Evolutionary conservation across 2,888 invertebrate species (phyloP).

Genomic region (Drosophila niveifrons): DNA sequence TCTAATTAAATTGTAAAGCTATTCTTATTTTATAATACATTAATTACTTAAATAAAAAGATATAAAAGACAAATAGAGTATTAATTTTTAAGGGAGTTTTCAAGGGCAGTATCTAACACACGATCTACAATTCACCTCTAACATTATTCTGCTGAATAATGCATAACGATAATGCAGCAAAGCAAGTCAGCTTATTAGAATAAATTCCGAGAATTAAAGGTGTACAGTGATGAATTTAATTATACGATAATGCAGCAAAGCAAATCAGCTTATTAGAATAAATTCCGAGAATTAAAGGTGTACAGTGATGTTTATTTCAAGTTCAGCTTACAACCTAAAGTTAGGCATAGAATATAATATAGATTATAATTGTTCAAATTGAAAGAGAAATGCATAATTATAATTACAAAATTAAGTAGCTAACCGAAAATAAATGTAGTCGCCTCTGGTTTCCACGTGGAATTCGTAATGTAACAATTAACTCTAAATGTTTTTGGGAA

Average conservation of each 20-base stretch:
- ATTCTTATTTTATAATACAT: not conserved
- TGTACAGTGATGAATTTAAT: constrained; percentile 6
- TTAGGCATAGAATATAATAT: constrained; percentile 40
- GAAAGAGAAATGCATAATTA: constrained; percentile 6
- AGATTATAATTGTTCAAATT: constrained; percentile 45
- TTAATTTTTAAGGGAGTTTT: not conserved
- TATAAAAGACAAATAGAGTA: not conserved
- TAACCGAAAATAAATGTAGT: constrained; percentile 1
- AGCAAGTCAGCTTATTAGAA: not conserved
- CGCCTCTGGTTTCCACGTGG: not conserved
- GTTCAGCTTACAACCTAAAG: constrained; percentile 47
- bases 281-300: not conserved
- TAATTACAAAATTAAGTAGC: not conserved
- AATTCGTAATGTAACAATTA: constrained; percentile 4
- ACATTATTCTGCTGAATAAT: not conserved
- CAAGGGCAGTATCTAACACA: not conserved
- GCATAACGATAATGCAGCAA: not conserved
- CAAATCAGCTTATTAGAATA: not conserved
- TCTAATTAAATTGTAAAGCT: not conserved
- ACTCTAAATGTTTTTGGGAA: constrained; percentile 16
- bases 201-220: not conserved
- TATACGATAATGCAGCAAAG: not conserved
- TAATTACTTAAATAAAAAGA: not conserved
- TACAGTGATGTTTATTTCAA: constrained; percentile 40
- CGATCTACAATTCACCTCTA: not conserved